These are phyloP conservation scores for Leptinotarsa juncta DNA, from an alignment of 2,888 invertebrate species.

Conservation along the genomic window DNA sequence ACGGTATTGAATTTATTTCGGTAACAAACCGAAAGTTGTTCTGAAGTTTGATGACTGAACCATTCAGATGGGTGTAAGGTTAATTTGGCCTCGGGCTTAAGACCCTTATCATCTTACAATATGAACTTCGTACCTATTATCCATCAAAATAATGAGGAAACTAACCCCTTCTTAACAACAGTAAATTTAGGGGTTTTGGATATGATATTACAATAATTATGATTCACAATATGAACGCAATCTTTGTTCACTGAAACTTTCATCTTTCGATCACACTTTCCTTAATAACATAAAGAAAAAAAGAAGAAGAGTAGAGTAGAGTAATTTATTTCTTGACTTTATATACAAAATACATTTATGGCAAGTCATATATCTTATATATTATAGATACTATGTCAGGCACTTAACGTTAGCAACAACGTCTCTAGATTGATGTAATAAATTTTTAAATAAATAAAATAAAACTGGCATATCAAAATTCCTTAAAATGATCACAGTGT, in stretches of 20 bases:
- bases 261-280: too few species aligned
- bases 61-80: conserved; percentile 31
- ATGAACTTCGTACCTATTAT: conserved; percentile 26
- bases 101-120: conserved; percentile 35
- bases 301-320: too few species aligned
- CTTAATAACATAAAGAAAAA: too few species aligned
- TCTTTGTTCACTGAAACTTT: neutral
- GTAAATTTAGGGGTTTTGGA: neutral
- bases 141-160: conserved; percentile 22
- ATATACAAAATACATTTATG: too few species aligned
- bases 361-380: too few species aligned
- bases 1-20: conserved; percentile 28
- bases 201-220: conserved; percentile 1
- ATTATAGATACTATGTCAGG: too few species aligned
- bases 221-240: neutral
- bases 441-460: too few species aligned
- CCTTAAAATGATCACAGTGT: too few species aligned
- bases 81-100: conserved; percentile 32
- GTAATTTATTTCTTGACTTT: too few species aligned
- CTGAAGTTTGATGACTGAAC: conserved; percentile 32
- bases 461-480: too few species aligned
- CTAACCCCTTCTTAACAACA: conserved; percentile 8
- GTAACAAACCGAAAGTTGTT: conserved; percentile 32
- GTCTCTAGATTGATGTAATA: too few species aligned
- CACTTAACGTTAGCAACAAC: too few species aligned